Evolutionary conservation across 2,113 vertebrate genomes (phyloP).

Genomic region (Myotis yumanensis): DNA sequence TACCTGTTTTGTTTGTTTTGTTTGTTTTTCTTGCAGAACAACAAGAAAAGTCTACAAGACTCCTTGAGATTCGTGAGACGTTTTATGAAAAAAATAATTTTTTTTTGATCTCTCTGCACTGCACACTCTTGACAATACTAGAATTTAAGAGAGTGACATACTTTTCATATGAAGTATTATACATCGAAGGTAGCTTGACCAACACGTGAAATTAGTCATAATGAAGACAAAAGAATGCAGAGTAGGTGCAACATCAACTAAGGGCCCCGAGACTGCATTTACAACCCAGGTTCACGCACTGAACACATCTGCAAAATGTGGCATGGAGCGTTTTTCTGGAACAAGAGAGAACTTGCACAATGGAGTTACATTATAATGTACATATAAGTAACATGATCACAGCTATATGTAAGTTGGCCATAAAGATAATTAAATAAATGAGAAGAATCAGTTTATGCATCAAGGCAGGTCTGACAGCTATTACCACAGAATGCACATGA

Average conservation of each 20-base stretch:
- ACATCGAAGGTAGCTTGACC: neutral
- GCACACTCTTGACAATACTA: neutral
- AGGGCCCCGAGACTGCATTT: neutral
- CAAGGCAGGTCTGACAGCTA: neutral
- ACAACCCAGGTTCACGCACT: neutral
- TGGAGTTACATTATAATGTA: neutral
- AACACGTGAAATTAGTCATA: neutral
- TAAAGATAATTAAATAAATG: neutral
- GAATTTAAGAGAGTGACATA: neutral
- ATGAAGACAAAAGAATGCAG: constrained; percentile 1
- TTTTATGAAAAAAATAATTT: neutral
- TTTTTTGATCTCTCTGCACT: neutral
- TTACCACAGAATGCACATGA: neutral
- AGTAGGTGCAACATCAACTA: neutral
- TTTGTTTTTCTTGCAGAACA: neutral
- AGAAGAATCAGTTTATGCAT: neutral
- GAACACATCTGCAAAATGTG: neutral
- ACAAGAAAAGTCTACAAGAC: neutral
- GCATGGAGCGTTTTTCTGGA: neutral
- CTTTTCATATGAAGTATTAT: neutral
- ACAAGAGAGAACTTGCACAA: neutral
- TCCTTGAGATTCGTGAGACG: neutral
- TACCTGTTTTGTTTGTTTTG: neutral
- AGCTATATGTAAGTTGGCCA: neutral
- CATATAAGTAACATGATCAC: neutral